A percentile compares a stretch with the other conserved stretches of the same genome.
Evolutionary conservation across 1,140 invertebrate species (phyloP).

Genomic region (Drosophila sucinea): DNA sequence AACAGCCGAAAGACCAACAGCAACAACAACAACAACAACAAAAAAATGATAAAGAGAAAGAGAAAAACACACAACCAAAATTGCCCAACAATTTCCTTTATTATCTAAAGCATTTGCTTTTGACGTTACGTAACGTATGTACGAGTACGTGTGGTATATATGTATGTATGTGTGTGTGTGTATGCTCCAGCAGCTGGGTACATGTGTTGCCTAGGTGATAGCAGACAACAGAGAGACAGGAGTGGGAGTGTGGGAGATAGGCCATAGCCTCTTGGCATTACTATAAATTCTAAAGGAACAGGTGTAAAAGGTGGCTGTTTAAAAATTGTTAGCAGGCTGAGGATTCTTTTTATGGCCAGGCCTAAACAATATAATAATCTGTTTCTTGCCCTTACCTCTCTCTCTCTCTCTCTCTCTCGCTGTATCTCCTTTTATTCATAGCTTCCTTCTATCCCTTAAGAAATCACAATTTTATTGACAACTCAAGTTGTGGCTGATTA

Average conservation of each 20-base stretch:
- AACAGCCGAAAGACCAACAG: constrained; percentile 20
- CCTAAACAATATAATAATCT: constrained; percentile 71
- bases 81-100: constrained; percentile 80
- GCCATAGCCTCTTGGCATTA: constrained; percentile 62
- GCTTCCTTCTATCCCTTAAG: constrained; percentile 54
- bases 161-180: neutral
- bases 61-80: constrained; percentile 41
- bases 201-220: constrained; percentile 57
- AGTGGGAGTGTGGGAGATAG: neutral
- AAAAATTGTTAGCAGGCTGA: constrained; percentile 22
- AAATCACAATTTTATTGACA: constrained; percentile 82
- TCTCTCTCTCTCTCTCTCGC: no score
- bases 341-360: constrained; percentile 54
- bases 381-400: constrained; percentile 27
- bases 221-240: neutral
- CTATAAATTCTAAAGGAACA: constrained; percentile 74
- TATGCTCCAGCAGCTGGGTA: constrained; percentile 42
- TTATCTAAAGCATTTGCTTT: constrained; percentile 50
- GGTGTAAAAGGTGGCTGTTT: constrained; percentile 68
- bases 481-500: constrained; percentile 79
- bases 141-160: constrained; percentile 10
- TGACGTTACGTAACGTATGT: constrained; percentile 9
- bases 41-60: neutral
- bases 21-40: neutral
- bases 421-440: constrained; percentile 1